phyloP scores from a whole-genome alignment of 2,113 vertebrate genomes.

The Semnornis frantzii region DNA sequence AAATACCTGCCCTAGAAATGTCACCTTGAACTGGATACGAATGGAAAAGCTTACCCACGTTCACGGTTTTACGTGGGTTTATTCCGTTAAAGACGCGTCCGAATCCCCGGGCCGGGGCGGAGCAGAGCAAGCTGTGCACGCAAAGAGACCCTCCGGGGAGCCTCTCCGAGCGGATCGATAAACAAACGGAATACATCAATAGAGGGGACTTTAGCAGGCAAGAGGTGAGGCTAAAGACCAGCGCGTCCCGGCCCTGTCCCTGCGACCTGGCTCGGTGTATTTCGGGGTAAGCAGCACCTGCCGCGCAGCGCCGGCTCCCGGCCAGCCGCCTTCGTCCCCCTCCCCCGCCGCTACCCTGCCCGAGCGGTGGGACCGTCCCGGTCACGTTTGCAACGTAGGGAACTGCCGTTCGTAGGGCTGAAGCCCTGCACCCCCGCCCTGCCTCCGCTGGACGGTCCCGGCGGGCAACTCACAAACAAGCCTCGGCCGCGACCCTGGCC shows the following conservation, averaged over 20 bases:
- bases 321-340: background rate
- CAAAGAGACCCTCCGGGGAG: background rate
- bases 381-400: background rate
- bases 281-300: too few relatives aligned
- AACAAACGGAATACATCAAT: too few relatives aligned
- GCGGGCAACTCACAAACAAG: too few relatives aligned
- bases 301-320: background rate
- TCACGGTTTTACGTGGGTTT: accelerated
- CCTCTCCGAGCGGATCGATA: background rate
- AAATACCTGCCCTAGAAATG: accelerated
- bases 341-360: too few relatives aligned
- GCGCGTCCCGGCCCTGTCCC: background rate
- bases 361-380: background rate
- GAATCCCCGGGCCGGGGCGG: too few relatives aligned
- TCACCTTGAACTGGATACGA: background rate
- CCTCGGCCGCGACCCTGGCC: too few relatives aligned
- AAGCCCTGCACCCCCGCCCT: background rate
- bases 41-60: background rate
- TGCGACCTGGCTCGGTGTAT: background rate
- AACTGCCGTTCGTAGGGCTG: background rate
- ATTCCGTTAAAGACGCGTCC: background rate
- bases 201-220: background rate
- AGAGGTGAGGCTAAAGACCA: background rate
- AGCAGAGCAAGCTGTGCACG: too few relatives aligned
- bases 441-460: background rate